Evolutionary conservation across 2,888 invertebrate genomes (phyloP).

Genomic region (Thecophora atra): DNA sequence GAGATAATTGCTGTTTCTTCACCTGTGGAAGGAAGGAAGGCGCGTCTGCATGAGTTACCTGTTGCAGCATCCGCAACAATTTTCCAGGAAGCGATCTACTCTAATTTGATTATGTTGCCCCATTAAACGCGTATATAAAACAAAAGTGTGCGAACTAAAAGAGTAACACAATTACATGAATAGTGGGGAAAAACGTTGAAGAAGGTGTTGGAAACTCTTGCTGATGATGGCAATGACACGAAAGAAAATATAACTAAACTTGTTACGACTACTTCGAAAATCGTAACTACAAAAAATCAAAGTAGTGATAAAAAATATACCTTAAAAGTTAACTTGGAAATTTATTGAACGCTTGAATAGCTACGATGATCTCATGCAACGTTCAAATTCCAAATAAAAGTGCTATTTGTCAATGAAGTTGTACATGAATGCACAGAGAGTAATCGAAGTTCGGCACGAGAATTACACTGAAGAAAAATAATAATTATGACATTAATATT

Average conservation of each 20-base stretch:
- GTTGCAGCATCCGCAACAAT: neutral
- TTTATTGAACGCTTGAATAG: neutral
- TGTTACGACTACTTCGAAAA: no score
- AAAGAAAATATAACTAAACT: no score
- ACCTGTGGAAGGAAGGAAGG: no score
- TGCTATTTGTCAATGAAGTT: neutral
- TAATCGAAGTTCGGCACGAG: neutral
- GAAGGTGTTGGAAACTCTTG: no score
- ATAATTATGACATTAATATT: neutral
- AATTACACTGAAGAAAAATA: neutral
- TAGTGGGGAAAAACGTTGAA: neutral
- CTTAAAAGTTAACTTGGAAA: no score
- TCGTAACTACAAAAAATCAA: no score
- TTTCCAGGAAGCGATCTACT: neutral
- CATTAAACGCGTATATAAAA: constrained; percentile 6
- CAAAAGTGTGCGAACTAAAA: neutral
- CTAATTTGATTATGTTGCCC: constrained; percentile 12
- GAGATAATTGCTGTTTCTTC: no score
- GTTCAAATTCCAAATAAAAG: neutral
- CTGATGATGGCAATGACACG: no score
- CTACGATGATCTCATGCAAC: constrained; percentile 11
- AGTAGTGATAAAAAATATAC: no score
- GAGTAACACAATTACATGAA: constrained; percentile 6
- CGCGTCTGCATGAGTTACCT: neutral
- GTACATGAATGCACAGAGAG: neutral